Base-by-base conservation (phyloP, 2,888 invertebrate genomes). In the Epinotia brunnichana region DNA sequence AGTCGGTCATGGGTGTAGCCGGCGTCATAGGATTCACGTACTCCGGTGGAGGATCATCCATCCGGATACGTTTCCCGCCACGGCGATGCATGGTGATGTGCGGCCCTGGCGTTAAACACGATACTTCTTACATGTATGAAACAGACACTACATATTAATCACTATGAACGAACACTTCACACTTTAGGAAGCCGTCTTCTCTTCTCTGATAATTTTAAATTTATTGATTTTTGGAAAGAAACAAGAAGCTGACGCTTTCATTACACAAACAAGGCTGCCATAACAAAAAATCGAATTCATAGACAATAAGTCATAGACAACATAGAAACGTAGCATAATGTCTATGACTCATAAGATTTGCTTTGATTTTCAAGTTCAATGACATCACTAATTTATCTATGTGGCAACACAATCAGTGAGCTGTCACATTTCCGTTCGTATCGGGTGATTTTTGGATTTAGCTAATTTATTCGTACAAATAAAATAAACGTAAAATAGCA, bases 1-100 rank as follows among this genome's bases (percentile, higher is more conserved):
- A 94, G 56, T 94, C 95, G 13, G 94, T 94, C 85, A 93, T 91
- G 2, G 94, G 93, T 56, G 92, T 92, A 5, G 92, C 91, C 57
- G 92, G 92, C 39, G 93, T 92, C 89, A 91, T 90, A 0, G 96
- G 95, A 78, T 96, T 96, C 51, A 97, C 97, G 86, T 97, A 97
- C 85, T 98, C 97, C 74, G 97, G 97, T 66, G 97, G 97, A 74
- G 97, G 97, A 89, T 97, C 97, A 90, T 97, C 97, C 97, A 98
- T 97, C 76, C 98, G 96, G 84, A 98, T 98, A 78, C 97, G 95
- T 93, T 98, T 98, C 79, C 98, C 98, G 83, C 97, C 97, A 80
- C 93, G 89, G 76, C 97, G 95, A 88, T 97, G 97, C 96, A 97
- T 97, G 82, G 90, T 94, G 79, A 61, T 63, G 57, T 74, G 68